Conservation (phyloP, 2,888 invertebrate species). For the Pseudococcus jackbeardsleyi region DNA sequence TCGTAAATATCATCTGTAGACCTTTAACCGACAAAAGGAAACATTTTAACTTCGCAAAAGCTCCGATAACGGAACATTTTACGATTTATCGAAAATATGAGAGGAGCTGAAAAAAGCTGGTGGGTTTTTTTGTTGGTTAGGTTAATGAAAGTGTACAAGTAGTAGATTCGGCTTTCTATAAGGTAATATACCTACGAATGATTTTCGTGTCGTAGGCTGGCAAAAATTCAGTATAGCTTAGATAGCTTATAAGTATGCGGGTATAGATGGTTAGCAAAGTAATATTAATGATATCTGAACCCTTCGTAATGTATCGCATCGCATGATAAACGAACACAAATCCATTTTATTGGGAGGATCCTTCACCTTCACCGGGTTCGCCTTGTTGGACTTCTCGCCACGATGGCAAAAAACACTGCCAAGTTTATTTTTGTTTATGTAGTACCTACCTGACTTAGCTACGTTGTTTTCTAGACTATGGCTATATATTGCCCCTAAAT, state of each 20-base stretch:
- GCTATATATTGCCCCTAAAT: no score
- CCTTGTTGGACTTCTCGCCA: neutral
- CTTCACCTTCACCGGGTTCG: neutral
- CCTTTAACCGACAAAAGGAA: constrained; percentile 32
- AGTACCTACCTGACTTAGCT: neutral
- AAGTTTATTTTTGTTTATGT: constrained; percentile 36
- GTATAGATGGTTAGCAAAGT: constrained; percentile 18
- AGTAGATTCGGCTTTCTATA: no score
- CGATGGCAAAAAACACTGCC: neutral
- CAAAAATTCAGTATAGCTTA: neutral
- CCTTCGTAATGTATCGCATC: constrained; percentile 34
- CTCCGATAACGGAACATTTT: constrained; percentile 8
- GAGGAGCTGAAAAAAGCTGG: neutral
- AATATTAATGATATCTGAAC: constrained; percentile 48
- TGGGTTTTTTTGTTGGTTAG: neutral
- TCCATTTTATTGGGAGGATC: constrained; percentile 46
- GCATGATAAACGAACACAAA: constrained; percentile 51
- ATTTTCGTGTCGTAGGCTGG: neutral
- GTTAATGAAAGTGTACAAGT: neutral
- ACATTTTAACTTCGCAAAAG: neutral
- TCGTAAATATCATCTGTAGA: constrained; percentile 45
- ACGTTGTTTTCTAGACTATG: no score
- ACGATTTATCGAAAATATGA: no score
- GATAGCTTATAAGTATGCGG: constrained; percentile 14
- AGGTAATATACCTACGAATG: neutral